Evolutionary conservation across 2,113 vertebrate species (phyloP).

Genomic region (Thamnaconus septentrionalis): DNA sequence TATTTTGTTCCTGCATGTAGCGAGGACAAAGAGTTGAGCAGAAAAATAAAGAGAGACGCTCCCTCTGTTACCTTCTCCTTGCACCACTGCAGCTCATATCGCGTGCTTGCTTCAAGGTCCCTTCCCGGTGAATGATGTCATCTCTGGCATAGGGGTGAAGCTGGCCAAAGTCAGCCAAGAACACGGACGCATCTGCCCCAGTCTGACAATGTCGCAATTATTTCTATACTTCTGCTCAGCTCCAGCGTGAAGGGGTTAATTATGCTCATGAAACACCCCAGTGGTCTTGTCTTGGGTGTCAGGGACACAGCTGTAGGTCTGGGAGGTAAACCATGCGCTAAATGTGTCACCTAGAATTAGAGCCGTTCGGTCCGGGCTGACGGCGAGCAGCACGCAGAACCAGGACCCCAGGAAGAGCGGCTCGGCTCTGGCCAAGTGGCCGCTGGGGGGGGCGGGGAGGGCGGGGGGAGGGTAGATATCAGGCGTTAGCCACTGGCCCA

Average conservation of each 20-base stretch:
- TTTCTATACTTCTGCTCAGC: conserved; percentile 65
- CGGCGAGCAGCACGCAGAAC: conserved; percentile 19
- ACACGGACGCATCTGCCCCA: conserved; percentile 63
- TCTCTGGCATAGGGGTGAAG: conserved; percentile 43
- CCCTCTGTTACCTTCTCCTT: conserved; percentile 21
- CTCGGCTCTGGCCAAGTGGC: conserved; percentile 48
- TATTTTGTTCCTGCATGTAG: too few relatives aligned
- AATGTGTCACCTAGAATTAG: conserved; percentile 80
- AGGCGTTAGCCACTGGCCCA: conserved; percentile 50
- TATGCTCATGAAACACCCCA: conserved; percentile 70
- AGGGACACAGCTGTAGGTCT: conserved; percentile 79
- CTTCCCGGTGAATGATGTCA: conserved; percentile 48
- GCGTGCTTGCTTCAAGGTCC: conserved; percentile 39
- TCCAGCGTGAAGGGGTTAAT: conserved; percentile 75
- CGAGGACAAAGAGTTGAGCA: conserved; percentile 4
- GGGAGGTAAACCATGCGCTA: conserved; percentile 80
- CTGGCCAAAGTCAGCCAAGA: conserved; percentile 61
- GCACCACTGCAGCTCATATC: conserved; percentile 29
- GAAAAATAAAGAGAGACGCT: neutral
- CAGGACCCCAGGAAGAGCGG: neutral
- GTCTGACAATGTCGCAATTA: conserved; percentile 43
- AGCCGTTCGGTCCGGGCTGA: conserved; percentile 56
- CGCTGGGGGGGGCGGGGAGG: neutral
- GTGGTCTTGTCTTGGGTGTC: conserved; percentile 77
- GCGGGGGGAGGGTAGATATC: conserved; percentile 37